These are phyloP conservation scores for Mallateleia sp. DNA, from an alignment of 2,888 invertebrate species.

Conservation along the genomic window DNA sequence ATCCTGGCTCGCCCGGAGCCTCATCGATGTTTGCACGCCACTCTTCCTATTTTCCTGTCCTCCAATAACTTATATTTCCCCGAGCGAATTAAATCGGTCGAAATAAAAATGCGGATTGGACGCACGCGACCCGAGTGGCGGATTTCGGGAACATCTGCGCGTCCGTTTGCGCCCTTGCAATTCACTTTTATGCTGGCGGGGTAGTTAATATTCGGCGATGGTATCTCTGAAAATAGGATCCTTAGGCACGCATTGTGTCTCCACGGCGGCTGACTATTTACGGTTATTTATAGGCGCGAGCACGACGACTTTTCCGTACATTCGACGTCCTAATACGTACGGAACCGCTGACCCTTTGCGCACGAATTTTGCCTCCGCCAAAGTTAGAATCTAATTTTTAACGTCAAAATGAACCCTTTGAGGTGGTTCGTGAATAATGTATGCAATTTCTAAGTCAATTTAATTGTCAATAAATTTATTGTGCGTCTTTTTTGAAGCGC, in stretches of 20 bases:
- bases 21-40: background rate
- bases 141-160: constrained; percentile 72
- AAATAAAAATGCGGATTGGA: constrained; percentile 59
- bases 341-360: constrained; percentile 36
- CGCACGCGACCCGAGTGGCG: constrained; percentile 37
- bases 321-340: too few relatives aligned
- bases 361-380: background rate
- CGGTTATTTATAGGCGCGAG: too few relatives aligned
- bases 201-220: too few relatives aligned
- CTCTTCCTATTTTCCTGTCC: background rate
- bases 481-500: constrained; percentile 53
- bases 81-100: constrained; percentile 64
- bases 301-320: too few relatives aligned
- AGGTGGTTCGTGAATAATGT: constrained; percentile 42
- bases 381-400: constrained; percentile 55
- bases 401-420: constrained; percentile 47
- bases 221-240: too few relatives aligned
- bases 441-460: constrained; percentile 41
- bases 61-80: constrained; percentile 58
- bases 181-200: constrained; percentile 82
- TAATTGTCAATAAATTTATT: constrained; percentile 61
- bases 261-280: too few relatives aligned
- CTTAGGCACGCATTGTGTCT: too few relatives aligned
- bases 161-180: constrained; percentile 77
- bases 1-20: too few relatives aligned